Evolutionary conservation across 1,140 invertebrate species (phyloP).

Genomic region (Calliphora vicina): DNA sequence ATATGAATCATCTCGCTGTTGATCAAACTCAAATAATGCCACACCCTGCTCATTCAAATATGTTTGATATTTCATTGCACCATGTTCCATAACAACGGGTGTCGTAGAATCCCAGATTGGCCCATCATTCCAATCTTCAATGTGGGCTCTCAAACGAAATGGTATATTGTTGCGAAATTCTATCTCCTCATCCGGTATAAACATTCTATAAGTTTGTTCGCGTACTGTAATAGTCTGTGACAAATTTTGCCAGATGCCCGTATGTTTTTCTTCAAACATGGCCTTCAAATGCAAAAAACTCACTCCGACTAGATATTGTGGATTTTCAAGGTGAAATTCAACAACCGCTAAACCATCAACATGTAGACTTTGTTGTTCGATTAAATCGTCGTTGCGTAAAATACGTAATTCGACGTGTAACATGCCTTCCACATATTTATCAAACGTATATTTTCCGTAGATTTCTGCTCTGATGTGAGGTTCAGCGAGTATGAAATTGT

Average conservation of each 20-base stretch:
- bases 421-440: slow-evolving; percentile 80
- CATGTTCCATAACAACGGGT: background rate
- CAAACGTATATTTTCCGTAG: slow-evolving; percentile 75
- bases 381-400: slow-evolving; percentile 55
- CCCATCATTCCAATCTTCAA: slow-evolving; percentile 69
- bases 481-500: slow-evolving; percentile 82
- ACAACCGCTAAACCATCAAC: slow-evolving; percentile 76
- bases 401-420: slow-evolving; percentile 71
- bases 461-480: slow-evolving; percentile 79
- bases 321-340: slow-evolving; percentile 72
- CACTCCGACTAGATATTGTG: slow-evolving; percentile 63
- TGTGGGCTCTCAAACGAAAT: slow-evolving; percentile 75
- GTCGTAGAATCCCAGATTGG: slow-evolving; percentile 68
- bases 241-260: slow-evolving; percentile 79
- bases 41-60: slow-evolving; percentile 71
- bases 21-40: slow-evolving; percentile 71
- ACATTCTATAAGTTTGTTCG: slow-evolving; percentile 82
- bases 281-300: slow-evolving; percentile 72
- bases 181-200: slow-evolving; percentile 80
- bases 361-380: slow-evolving; percentile 70
- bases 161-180: slow-evolving; percentile 88
- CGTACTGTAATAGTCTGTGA: slow-evolving; percentile 79
- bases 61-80: slow-evolving; percentile 38
- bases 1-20: slow-evolving; percentile 29
- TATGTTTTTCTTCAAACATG: slow-evolving; percentile 77